Percentiles rank a stretch among this genome's conserved stretches.
Evolutionary conservation across 1,140 invertebrate genomes (phyloP).

Genomic region (Drosophila arizonae): DNA sequence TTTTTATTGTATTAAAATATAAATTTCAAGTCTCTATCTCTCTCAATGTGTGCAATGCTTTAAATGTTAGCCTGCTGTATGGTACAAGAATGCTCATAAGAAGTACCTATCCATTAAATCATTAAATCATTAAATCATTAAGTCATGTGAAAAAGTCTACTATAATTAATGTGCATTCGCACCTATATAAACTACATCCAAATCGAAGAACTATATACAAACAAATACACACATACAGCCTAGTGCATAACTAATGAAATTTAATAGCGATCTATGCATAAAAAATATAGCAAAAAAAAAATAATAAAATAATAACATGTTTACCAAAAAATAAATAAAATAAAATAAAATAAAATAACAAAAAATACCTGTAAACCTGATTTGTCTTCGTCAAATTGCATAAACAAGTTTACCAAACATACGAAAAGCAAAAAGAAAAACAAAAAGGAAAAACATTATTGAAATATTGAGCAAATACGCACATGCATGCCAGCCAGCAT

Average conservation of each 20-base stretch:
- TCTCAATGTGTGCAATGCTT: conserved; percentile 68
- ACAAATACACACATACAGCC: conserved; percentile 46
- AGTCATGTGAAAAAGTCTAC: conserved; percentile 37
- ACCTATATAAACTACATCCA: conserved; percentile 41
- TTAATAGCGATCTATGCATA: conserved; percentile 61
- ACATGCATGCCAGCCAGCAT: conserved; percentile 3
- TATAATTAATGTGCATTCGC: conserved; percentile 44
- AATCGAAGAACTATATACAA: conserved; percentile 50
- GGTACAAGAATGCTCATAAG: conserved; percentile 72
- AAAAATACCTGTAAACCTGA: conserved; percentile 41
- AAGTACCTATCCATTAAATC: conserved; percentile 70
- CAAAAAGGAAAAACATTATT: conserved; percentile 42
- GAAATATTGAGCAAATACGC: conserved; percentile 43
- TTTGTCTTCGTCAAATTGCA: conserved; percentile 50
- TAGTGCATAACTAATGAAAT: conserved; percentile 73
- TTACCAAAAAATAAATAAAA: conserved; percentile 34
- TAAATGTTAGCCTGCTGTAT: conserved; percentile 79
- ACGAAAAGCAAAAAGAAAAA: conserved; percentile 28
- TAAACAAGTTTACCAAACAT: conserved; percentile 46
- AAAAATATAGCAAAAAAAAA: conserved; percentile 35
- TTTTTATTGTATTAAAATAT: conserved; percentile 19
- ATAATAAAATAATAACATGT: conserved; percentile 41
- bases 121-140: conserved; percentile 11
- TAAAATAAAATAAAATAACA: conserved; percentile 1
- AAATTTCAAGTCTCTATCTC: conserved; percentile 21